Percentiles rank a stretch among this genome's conserved stretches.
These are phyloP conservation scores for Stomorhina lunata DNA, from an alignment of 2,888 invertebrate genomes.

Conservation along the genomic window DNA sequence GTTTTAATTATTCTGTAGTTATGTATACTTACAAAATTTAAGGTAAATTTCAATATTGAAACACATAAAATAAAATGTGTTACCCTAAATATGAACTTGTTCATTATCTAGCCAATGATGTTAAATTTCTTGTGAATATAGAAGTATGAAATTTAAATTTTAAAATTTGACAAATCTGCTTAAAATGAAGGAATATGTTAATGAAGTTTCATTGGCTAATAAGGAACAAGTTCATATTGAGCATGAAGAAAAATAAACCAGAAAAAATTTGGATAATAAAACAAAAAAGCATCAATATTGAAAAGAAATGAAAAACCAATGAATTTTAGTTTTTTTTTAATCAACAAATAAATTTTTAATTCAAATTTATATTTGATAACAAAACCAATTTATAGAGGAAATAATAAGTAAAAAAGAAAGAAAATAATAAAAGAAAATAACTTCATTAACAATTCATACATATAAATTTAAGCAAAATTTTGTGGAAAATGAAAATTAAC, in stretches of 20 bases:
- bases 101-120: slow-evolving; percentile 50
- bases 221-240: slow-evolving; percentile 55
- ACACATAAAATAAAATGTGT: slow-evolving; percentile 24
- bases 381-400: slow-evolving; percentile 64
- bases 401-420: slow-evolving; percentile 29
- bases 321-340: slow-evolving; percentile 67
- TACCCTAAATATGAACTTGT: slow-evolving; percentile 49
- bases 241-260: too few relatives aligned
- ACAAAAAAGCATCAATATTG: neutral
- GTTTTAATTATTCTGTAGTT: neutral
- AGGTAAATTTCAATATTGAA: neutral
- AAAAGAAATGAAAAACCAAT: slow-evolving; percentile 67
- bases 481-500: slow-evolving; percentile 14
- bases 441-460: slow-evolving; percentile 66
- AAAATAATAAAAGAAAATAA: slow-evolving; percentile 55
- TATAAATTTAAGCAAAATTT: slow-evolving; percentile 58
- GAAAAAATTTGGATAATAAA: slow-evolving; percentile 2
- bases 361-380: slow-evolving; percentile 62
- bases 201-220: slow-evolving; percentile 61
- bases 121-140: slow-evolving; percentile 7
- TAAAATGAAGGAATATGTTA: slow-evolving; percentile 48
- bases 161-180: slow-evolving; percentile 27
- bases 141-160: neutral
- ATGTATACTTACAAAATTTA: slow-evolving; percentile 48
- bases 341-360: slow-evolving; percentile 60